Conservation (phyloP, 2,113 vertebrate species). For the Chaenogobius annularis region DNA sequence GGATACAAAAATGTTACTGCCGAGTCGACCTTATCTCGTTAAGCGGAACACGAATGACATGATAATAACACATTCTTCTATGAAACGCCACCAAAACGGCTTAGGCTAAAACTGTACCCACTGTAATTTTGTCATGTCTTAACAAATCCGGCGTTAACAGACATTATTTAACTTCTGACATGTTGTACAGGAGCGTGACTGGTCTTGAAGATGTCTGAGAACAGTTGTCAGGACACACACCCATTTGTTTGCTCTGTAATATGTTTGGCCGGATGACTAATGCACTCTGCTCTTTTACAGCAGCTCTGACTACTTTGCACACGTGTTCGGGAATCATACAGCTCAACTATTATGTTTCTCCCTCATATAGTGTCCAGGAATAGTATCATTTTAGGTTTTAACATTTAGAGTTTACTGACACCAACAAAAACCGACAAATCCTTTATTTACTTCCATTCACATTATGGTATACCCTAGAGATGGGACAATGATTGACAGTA, state of each 20-base stretch:
- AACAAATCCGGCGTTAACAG: not conserved
- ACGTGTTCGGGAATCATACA: not conserved
- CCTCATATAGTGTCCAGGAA: not conserved
- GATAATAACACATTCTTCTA: not conserved
- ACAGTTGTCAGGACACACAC: conserved; percentile 27
- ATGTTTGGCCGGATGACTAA: conserved; percentile 33
- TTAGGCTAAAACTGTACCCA: not conserved
- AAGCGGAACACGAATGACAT: not conserved
- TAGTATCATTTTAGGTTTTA: too few species aligned
- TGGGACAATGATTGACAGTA: too few species aligned
- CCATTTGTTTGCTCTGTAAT: conserved; percentile 19
- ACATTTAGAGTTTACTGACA: not conserved
- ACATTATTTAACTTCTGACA: not conserved
- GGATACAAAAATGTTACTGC: conserved; percentile 5
- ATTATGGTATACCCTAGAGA: too few species aligned
- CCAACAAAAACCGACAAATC: not conserved
- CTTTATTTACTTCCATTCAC: too few species aligned
- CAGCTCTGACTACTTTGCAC: not conserved
- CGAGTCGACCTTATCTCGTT: not conserved
- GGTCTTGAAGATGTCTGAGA: conserved; percentile 6
- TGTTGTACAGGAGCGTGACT: conserved; percentile 13
- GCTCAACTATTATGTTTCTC: not conserved
- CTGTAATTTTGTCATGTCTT: not conserved
- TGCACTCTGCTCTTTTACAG: not conserved
- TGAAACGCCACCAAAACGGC: not conserved